Conservation (phyloP, 2,888 invertebrate species). For the Acheta domesticus region DNA sequence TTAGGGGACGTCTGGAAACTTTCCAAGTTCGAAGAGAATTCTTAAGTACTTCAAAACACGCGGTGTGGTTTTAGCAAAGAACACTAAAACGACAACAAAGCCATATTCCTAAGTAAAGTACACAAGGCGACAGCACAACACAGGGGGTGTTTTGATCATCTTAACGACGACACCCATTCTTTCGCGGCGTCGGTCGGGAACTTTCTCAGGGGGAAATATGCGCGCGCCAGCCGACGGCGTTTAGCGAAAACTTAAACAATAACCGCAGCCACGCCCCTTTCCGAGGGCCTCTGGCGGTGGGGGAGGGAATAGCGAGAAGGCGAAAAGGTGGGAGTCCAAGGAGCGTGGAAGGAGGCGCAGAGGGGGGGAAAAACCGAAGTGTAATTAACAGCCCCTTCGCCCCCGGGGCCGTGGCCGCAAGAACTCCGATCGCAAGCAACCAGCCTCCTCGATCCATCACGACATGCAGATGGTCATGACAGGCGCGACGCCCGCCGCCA, state of each 20-base stretch:
- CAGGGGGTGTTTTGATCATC: background rate
- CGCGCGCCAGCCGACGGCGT: background rate
- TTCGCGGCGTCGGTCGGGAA: background rate
- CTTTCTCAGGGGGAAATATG: background rate
- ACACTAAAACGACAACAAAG: background rate
- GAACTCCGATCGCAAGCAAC: background rate
- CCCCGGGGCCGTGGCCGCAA: background rate
- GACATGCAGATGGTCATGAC: slow-evolving; percentile 18
- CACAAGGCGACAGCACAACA: slow-evolving; percentile 11
- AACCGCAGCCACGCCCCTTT: background rate
- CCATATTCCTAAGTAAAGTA: background rate
- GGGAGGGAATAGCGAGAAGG: background rate
- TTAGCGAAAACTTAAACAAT: slow-evolving; percentile 12
- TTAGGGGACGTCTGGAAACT: background rate
- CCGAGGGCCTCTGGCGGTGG: background rate
- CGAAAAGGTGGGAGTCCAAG: background rate
- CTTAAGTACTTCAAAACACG: background rate
- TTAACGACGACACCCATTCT: slow-evolving; percentile 7
- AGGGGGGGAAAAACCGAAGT: slow-evolving; percentile 10
- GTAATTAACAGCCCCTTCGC: background rate
- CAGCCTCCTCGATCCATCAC: background rate
- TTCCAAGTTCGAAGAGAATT: background rate
- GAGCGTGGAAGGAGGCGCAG: background rate
- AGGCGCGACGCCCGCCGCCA: background rate
- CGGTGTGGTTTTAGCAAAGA: background rate